Percentiles rank a stretch among this genome's conserved stretches.
These are phyloP conservation scores for Catocala fraxini DNA, from an alignment of 2,888 invertebrate species.

Conservation along the genomic window DNA sequence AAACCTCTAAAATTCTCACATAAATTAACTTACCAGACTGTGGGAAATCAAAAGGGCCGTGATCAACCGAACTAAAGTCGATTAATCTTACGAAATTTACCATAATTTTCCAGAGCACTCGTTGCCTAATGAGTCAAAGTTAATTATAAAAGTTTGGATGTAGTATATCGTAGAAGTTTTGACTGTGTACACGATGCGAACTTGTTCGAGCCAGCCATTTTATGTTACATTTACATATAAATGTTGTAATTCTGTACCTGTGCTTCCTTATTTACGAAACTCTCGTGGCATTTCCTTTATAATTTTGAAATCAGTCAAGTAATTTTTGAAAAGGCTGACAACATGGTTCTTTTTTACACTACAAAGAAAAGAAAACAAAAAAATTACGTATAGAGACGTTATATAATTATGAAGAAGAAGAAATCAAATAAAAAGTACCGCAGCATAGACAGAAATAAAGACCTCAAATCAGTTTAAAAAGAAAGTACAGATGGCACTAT, in stretches of 20 bases:
- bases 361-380: too few species aligned
- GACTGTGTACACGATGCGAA: constrained; percentile 27
- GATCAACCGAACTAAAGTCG: background rate
- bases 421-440: too few species aligned
- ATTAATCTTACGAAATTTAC: constrained; percentile 20
- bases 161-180: constrained; percentile 1
- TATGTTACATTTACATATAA: constrained; percentile 27
- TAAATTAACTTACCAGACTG: background rate
- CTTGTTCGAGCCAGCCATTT: constrained; percentile 23
- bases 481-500: too few species aligned
- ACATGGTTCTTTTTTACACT: too few species aligned
- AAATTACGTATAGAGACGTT: too few species aligned
- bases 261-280: constrained; percentile 18
- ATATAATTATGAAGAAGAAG: too few species aligned
- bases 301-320: background rate
- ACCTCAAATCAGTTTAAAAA: too few species aligned
- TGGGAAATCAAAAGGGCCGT: too few species aligned
- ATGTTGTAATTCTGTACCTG: constrained; percentile 16
- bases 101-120: background rate
- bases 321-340: too few species aligned
- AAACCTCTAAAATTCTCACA: too few species aligned
- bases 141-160: constrained; percentile 5
- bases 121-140: background rate
- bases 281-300: background rate
- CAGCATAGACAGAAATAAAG: too few species aligned